Evolutionary conservation across 2,113 vertebrate species (phyloP).

Genomic region (Calyptomena viridis): DNA sequence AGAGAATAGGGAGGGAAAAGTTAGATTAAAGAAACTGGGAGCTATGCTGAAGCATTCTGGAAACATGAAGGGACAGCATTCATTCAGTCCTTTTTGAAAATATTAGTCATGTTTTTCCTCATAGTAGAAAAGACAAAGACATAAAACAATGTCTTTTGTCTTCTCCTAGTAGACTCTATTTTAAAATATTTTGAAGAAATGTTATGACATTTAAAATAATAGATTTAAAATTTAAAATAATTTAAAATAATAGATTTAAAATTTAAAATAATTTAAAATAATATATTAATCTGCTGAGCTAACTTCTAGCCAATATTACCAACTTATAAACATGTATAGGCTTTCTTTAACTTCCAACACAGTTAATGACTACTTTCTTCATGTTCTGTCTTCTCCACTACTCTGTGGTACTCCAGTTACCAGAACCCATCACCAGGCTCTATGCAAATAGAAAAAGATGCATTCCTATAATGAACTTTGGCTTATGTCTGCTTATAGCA

Average conservation of each 20-base stretch:
- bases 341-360: not conserved
- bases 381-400: not conserved
- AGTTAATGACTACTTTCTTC: not conserved
- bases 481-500: not conserved
- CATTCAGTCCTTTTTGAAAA: not conserved
- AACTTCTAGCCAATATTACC: not conserved
- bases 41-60: not conserved
- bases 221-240: too few relatives aligned
- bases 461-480: fast-evolving
- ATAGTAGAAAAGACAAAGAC: not conserved
- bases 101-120: not conserved
- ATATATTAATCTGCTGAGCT: not conserved
- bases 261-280: not conserved
- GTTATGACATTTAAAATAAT: not conserved
- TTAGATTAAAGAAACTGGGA: not conserved
- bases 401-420: not conserved
- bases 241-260: not conserved
- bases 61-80: not conserved
- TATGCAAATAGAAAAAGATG: not conserved
- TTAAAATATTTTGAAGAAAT: not conserved
- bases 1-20: not conserved
- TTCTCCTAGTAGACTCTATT: not conserved
- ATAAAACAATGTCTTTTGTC: not conserved
- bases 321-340: not conserved
- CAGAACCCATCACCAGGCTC: not conserved